Conservation (phyloP, 2,888 invertebrate species). For the Cosmia pyralina region DNA sequence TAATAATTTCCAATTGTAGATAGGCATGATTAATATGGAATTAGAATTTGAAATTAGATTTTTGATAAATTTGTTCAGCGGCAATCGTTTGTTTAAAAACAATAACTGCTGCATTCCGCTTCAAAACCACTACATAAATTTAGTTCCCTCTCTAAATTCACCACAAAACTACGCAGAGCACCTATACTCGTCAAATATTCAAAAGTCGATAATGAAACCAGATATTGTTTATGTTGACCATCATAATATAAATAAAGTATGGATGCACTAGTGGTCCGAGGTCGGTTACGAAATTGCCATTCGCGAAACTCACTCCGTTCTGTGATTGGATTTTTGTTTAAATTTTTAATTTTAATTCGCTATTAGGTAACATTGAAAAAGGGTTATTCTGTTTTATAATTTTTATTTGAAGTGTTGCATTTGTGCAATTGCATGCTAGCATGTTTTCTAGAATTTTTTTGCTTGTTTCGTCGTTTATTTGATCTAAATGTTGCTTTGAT, state of each 20-base stretch:
- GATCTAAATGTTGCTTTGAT: constrained; percentile 19
- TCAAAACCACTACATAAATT: background rate
- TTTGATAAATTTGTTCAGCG: background rate
- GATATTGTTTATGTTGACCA: constrained; percentile 51
- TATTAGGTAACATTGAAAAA: constrained; percentile 14
- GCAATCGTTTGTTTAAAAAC: background rate
- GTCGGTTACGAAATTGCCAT: constrained; percentile 37
- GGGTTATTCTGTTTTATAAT: constrained; percentile 16
- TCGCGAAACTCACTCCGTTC: constrained; percentile 19
- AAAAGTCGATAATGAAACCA: constrained; percentile 47
- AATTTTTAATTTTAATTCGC: constrained; percentile 30
- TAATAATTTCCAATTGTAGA: background rate
- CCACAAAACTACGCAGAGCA: constrained; percentile 11
- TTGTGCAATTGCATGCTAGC: constrained; percentile 48
- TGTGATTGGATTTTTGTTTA: constrained; percentile 38
- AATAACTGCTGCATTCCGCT: background rate
- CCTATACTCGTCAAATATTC: constrained; percentile 32
- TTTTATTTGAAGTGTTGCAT: constrained; percentile 10
- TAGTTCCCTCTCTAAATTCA: constrained; percentile 8
- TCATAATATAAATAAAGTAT: constrained; percentile 44
- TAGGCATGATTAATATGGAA: background rate
- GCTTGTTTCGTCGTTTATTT: constrained; percentile 19
- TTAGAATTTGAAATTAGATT: background rate
- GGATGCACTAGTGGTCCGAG: constrained; percentile 23
- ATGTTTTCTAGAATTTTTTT: constrained; percentile 22